These are phyloP conservation scores for Callimorpha dominula DNA, from an alignment of 2,888 invertebrate species.

Conservation along the genomic window DNA sequence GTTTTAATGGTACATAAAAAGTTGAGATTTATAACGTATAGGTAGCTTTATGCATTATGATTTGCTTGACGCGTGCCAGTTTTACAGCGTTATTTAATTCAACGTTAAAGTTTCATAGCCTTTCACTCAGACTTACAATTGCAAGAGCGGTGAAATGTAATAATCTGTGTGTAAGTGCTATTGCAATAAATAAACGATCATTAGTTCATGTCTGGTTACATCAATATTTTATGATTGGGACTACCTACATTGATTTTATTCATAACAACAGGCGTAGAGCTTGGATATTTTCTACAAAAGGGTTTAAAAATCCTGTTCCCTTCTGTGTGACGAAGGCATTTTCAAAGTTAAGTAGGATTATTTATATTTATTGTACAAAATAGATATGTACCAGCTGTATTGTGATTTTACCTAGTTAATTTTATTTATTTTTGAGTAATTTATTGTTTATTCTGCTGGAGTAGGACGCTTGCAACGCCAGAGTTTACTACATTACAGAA, in stretches of 20 bases:
- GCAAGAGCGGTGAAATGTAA: conserved; percentile 50
- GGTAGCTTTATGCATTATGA: conserved; percentile 78
- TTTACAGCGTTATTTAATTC: conserved; percentile 59
- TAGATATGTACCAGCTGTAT: no score
- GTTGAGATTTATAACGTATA: conserved; percentile 84
- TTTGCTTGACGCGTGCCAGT: conserved; percentile 70
- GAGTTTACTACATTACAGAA: no score
- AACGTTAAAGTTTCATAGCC: conserved; percentile 65
- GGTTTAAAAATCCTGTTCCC: background rate
- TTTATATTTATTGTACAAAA: no score
- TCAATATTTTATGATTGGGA: conserved; percentile 44
- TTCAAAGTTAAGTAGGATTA: no score
- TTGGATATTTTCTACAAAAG: background rate
- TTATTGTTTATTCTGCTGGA: no score
- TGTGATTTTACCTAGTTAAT: no score
- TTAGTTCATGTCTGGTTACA: conserved; percentile 34
- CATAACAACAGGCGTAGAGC: background rate
- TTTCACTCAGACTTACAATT: conserved; percentile 59
- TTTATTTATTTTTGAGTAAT: no score
- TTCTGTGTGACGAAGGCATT: background rate
- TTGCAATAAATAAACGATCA: conserved; percentile 38
- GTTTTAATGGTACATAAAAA: conserved; percentile 86
- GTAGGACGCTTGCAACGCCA: no score
- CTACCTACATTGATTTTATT: conserved; percentile 16
- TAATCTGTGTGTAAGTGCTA: conserved; percentile 46